A percentile compares a stretch with the other conserved stretches of the same genome.
Conservation (phyloP, 2,797 vertebrate species). For the Pygocentrus nattereri region DNA sequence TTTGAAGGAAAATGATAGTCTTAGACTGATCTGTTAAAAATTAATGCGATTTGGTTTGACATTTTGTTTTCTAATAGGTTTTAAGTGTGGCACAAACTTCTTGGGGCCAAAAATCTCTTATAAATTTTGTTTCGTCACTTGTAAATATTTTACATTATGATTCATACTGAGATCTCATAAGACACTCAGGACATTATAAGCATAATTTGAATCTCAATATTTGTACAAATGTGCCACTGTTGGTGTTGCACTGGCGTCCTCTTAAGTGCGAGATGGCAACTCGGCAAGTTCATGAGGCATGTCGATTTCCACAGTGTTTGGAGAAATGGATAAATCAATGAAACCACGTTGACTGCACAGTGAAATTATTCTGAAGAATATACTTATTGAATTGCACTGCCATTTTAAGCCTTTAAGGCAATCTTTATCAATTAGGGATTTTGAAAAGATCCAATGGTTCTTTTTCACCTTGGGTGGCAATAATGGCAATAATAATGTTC, state of each 20-base stretch:
- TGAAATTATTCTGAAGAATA: slow-evolving; percentile 24
- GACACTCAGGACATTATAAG: not conserved
- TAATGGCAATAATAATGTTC: not conserved
- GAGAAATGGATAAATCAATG: slow-evolving; percentile 25
- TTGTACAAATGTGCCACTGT: not conserved
- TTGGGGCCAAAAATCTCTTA: no score
- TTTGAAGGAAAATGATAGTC: no score
- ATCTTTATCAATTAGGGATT: slow-evolving; percentile 44
- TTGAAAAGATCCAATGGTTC: slow-evolving; percentile 21
- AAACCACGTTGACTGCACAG: not conserved
- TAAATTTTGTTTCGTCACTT: no score
- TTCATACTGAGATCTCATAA: not conserved
- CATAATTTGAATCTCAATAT: not conserved
- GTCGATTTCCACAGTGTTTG: slow-evolving; percentile 14
- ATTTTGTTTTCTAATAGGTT: no score
- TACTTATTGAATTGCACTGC: slow-evolving; percentile 57
- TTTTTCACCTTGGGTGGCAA: not conserved
- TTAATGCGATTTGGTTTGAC: no score
- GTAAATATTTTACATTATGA: no score
- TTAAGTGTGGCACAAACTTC: no score
- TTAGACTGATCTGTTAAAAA: no score
- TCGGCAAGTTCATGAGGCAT: slow-evolving; percentile 14
- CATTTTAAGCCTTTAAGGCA: slow-evolving; percentile 36
- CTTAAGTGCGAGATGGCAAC: not conserved
- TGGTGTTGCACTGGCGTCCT: not conserved